Conservation (phyloP, 2,888 invertebrate genomes). For the Geotrupes spiniger region DNA sequence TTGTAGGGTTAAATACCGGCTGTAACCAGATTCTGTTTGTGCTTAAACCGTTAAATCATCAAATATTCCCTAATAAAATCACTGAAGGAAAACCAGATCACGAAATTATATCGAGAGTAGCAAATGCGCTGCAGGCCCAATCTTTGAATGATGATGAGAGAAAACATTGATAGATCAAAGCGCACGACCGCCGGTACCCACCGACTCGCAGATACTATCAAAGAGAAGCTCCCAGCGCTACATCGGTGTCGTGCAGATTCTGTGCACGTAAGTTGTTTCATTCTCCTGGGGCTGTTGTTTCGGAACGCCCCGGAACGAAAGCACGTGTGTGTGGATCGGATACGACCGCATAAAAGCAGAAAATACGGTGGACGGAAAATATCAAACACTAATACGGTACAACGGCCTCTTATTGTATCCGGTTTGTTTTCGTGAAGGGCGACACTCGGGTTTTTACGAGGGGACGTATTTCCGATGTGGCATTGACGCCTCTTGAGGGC, state of each 20-base stretch:
- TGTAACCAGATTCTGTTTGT: too few species aligned
- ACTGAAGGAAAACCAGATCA: too few species aligned
- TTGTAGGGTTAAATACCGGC: too few species aligned
- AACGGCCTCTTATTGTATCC: slow-evolving; percentile 22
- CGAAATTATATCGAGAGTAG: too few species aligned
- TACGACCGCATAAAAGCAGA: slow-evolving; percentile 36
- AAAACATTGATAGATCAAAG: slow-evolving; percentile 7
- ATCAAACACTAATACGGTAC: slow-evolving; percentile 22
- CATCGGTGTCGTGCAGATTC: slow-evolving; percentile 20
- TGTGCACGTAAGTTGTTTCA: slow-evolving; percentile 33
- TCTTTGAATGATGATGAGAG: too few species aligned
- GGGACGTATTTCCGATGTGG: too few species aligned
- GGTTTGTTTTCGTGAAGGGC: slow-evolving; percentile 7
- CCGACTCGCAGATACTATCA: neutral
- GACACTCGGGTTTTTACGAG: too few species aligned
- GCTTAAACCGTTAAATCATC: too few species aligned
- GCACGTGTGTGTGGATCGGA: slow-evolving; percentile 29
- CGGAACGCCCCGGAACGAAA: slow-evolving; percentile 26
- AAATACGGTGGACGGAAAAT: slow-evolving; percentile 28
- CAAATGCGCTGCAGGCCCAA: too few species aligned
- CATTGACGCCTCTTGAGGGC: too few species aligned
- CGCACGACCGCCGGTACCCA: neutral
- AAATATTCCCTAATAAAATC: too few species aligned
- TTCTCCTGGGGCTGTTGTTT: slow-evolving; percentile 38
- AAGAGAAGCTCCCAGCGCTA: slow-evolving; percentile 1